A percentile compares a stretch with the other conserved stretches of the same genome.
Evolutionary conservation across 2,888 invertebrate species (phyloP).

Genomic region (Syritta pipiens): DNA sequence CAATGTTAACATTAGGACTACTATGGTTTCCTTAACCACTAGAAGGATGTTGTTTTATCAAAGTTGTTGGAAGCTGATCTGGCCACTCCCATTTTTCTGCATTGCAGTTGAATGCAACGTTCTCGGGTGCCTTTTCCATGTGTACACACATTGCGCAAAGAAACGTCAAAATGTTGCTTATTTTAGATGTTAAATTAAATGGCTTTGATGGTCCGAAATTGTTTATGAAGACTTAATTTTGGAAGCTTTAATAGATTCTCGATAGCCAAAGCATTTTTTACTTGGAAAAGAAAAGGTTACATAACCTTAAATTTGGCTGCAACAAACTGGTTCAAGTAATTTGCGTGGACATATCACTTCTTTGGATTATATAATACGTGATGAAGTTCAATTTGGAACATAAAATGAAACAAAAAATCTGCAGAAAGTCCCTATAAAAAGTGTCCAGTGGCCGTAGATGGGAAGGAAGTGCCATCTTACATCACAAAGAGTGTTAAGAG

Average conservation of each 20-base stretch:
- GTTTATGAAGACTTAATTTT: no score
- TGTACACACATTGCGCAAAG: not conserved
- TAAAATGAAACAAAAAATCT: not conserved
- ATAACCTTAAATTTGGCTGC: conserved; percentile 14
- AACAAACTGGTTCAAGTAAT: not conserved
- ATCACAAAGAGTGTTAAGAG: no score
- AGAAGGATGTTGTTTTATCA: no score
- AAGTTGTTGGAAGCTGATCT: not conserved
- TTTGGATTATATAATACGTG: not conserved
- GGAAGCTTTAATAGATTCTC: not conserved
- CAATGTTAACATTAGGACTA: no score
- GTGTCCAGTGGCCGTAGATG: no score
- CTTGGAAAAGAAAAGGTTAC: conserved; percentile 4
- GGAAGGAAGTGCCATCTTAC: no score
- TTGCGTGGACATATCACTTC: not conserved
- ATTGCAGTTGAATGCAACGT: not conserved
- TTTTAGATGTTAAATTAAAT: no score
- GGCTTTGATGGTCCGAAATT: no score
- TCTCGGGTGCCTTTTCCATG: not conserved
- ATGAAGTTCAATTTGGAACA: not conserved
- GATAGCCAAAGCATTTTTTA: not conserved
- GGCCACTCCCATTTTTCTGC: conserved; percentile 21
- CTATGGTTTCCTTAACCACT: no score
- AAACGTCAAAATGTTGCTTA: no score
- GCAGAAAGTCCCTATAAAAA: no score